Percentiles rank a stretch among this genome's conserved stretches.
phyloP scores from a whole-genome alignment of 2,888 invertebrate genomes.

The Stenurella melanura region DNA sequence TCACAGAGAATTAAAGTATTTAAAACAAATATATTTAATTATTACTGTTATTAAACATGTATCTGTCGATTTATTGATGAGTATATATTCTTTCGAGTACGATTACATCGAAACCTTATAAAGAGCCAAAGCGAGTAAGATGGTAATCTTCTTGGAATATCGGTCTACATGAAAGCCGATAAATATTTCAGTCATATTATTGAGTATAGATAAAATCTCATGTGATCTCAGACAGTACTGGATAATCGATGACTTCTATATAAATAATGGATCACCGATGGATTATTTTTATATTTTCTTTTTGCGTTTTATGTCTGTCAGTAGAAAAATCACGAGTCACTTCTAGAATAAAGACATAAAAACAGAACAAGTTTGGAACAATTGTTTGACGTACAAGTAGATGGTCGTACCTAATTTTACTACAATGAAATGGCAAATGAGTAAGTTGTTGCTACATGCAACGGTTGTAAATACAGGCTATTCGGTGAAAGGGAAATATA shows the following conservation, averaged over 20 bases:
- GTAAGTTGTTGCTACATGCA: neutral
- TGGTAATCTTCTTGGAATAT: constrained; percentile 54
- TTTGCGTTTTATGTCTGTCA: neutral
- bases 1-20: neutral
- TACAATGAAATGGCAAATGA: no score
- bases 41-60: constrained; percentile 27
- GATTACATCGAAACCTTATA: constrained; percentile 49
- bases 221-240: constrained; percentile 42
- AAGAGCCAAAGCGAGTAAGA: constrained; percentile 48
- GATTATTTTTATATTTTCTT: constrained; percentile 24
- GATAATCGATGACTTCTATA: constrained; percentile 44
- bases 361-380: neutral
- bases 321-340: constrained; percentile 7
- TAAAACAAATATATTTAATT: constrained; percentile 37
- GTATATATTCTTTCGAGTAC: constrained; percentile 35
- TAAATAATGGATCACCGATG: constrained; percentile 38
- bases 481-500: neutral
- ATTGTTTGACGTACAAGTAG: neutral
- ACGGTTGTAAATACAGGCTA: neutral
- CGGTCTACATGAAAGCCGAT: constrained; percentile 56
- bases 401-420: neutral
- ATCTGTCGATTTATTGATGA: constrained; percentile 27
- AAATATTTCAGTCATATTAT: constrained; percentile 63
- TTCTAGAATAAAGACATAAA: constrained; percentile 6
- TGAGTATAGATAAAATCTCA: constrained; percentile 52